These are phyloP conservation scores for Cinclus mexicanus DNA, from an alignment of 2,113 vertebrate species.

Conservation along the genomic window DNA sequence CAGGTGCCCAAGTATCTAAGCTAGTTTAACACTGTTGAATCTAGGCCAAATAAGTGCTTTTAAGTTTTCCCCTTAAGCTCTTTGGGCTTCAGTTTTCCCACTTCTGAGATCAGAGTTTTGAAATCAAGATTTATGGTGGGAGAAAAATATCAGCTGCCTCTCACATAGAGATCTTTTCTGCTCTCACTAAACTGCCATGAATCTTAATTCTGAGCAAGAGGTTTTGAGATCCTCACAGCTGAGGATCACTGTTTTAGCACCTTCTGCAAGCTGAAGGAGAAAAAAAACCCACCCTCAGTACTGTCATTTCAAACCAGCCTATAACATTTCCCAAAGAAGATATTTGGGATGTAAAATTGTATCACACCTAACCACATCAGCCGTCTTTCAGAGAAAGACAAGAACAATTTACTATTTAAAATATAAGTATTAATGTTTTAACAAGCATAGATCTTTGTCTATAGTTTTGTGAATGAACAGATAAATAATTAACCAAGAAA, in stretches of 20 bases:
- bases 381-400: not conserved
- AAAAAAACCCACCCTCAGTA: not conserved
- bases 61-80: constrained; percentile 65
- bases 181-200: constrained; percentile 54
- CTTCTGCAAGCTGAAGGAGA: constrained; percentile 50
- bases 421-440: not conserved
- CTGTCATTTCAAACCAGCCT: constrained; percentile 45
- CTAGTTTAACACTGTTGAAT: constrained; percentile 58
- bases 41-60: constrained; percentile 69
- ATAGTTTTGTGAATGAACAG: not conserved
- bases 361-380: constrained; percentile 3
- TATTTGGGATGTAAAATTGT: constrained; percentile 23
- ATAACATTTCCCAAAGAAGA: constrained; percentile 23
- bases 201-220: constrained; percentile 64
- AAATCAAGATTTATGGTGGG: constrained; percentile 64
- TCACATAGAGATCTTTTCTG: constrained; percentile 53
- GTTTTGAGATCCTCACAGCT: constrained; percentile 64
- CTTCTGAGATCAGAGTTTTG: constrained; percentile 64
- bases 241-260: constrained; percentile 67
- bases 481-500: constrained; percentile 2
- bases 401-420: not conserved
- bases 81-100: constrained; percentile 64
- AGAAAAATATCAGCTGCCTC: constrained; percentile 68
- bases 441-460: not conserved
- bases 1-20: constrained; percentile 40